phyloP scores from a whole-genome alignment of 2,113 vertebrate species.

The Epinephelus moara region DNA sequence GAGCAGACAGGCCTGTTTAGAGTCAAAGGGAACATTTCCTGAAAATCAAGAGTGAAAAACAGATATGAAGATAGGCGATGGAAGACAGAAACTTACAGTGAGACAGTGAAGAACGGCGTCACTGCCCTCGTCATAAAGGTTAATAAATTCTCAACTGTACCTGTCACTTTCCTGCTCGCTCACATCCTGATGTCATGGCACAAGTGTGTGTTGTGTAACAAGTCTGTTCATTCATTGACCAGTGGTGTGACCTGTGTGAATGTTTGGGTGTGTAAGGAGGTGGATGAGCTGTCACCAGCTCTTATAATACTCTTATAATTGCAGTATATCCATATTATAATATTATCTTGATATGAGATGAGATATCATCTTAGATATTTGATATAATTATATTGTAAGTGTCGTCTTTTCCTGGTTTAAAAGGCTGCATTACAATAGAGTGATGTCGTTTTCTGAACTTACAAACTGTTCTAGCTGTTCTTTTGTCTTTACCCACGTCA shows the following conservation, averaged over 20 bases:
- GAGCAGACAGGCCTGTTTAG: neutral
- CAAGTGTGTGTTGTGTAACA: constrained; percentile 25
- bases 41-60: neutral
- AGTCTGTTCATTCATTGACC: constrained; percentile 16
- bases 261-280: constrained; percentile 2
- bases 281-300: neutral
- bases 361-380: no score
- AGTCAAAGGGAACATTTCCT: neutral
- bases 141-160: constrained; percentile 5
- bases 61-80: neutral
- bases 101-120: constrained; percentile 4
- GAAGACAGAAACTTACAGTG: neutral
- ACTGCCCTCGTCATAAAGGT: constrained; percentile 1
- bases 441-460: no score
- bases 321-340: no score
- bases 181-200: neutral
- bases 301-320: neutral
- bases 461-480: no score
- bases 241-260: neutral
- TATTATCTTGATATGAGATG: no score
- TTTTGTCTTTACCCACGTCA: no score
- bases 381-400: no score
- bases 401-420: no score
- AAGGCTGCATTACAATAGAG: no score
- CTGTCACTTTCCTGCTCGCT: neutral